phyloP scores from a whole-genome alignment of 2,797 vertebrate species.

The Crax fasciolata region DNA sequence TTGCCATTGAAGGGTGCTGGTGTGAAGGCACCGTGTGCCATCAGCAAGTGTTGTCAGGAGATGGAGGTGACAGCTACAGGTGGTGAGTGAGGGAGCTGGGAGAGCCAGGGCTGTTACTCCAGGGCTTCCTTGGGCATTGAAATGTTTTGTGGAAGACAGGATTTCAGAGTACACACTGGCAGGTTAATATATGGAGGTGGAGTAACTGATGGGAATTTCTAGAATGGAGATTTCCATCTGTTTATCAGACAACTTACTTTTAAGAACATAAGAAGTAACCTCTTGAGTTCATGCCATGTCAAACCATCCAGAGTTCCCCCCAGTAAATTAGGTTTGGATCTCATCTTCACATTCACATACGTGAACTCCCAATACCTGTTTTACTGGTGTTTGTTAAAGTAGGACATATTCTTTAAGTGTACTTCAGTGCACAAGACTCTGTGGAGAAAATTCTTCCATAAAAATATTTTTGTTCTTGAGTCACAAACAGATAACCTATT shows the following conservation, averaged over 20 bases:
- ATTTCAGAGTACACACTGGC: background rate
- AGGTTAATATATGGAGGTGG: background rate
- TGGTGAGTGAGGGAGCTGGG: background rate
- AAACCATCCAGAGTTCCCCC: background rate
- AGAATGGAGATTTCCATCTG: background rate
- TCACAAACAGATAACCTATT: background rate
- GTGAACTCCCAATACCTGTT: background rate
- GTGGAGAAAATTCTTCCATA: background rate
- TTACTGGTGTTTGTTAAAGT: background rate
- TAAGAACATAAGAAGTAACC: background rate
- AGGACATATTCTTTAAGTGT: background rate
- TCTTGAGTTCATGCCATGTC: background rate
- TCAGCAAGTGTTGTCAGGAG: background rate
- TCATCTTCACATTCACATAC: background rate
- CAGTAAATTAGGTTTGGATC: background rate
- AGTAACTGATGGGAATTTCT: background rate
- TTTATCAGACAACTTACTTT: background rate
- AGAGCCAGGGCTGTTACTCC: background rate
- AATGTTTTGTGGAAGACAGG: background rate
- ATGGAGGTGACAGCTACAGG: background rate
- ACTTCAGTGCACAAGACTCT: background rate
- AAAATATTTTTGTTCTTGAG: background rate
- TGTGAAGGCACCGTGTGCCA: background rate
- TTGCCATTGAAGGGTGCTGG: background rate
- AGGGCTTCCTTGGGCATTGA: background rate